Conservation (phyloP, 2,797 vertebrate genomes). For the Valencia hispanica region DNA sequence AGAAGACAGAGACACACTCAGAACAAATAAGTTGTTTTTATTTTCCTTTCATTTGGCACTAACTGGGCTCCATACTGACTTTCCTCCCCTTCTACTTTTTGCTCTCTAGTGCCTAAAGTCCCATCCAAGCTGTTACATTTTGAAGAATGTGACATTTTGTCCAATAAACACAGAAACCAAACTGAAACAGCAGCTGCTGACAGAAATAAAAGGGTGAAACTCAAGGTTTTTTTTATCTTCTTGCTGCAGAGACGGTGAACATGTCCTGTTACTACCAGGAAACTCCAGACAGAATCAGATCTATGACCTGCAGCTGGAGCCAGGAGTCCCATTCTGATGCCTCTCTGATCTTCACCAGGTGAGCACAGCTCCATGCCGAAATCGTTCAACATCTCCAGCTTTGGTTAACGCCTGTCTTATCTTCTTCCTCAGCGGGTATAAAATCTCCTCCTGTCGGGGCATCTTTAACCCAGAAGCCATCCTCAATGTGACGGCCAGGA, state of each 20-base stretch:
- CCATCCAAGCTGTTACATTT: too few relatives aligned
- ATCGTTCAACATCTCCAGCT: not conserved
- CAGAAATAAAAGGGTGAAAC: not conserved
- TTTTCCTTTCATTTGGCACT: too few relatives aligned
- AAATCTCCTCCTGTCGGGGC: not conserved
- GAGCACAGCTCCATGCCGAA: not conserved
- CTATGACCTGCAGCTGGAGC: conserved; percentile 46
- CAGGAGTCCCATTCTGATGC: not conserved
- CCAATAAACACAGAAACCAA: too few relatives aligned
- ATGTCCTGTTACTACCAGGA: conserved; percentile 42
- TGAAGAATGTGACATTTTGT: too few relatives aligned
- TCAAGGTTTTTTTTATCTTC: not conserved
- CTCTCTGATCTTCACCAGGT: conserved; percentile 52
- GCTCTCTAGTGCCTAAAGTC: too few relatives aligned
- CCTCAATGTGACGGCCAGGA: conserved; percentile 33
- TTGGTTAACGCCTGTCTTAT: too few relatives aligned
- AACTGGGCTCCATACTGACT: too few relatives aligned
- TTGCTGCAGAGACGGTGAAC: conserved; percentile 39
- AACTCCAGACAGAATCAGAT: fast-evolving
- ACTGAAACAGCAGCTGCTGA: not conserved
- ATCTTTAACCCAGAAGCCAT: not conserved
- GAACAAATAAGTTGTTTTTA: too few relatives aligned
- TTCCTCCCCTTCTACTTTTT: too few relatives aligned
- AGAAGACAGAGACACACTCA: too few relatives aligned
- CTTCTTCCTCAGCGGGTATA: fast-evolving